Percentiles rank a stretch among this genome's conserved stretches.
Conservation (phyloP, 1,140 invertebrate genomes). For the Lanistes nyassanus region DNA sequence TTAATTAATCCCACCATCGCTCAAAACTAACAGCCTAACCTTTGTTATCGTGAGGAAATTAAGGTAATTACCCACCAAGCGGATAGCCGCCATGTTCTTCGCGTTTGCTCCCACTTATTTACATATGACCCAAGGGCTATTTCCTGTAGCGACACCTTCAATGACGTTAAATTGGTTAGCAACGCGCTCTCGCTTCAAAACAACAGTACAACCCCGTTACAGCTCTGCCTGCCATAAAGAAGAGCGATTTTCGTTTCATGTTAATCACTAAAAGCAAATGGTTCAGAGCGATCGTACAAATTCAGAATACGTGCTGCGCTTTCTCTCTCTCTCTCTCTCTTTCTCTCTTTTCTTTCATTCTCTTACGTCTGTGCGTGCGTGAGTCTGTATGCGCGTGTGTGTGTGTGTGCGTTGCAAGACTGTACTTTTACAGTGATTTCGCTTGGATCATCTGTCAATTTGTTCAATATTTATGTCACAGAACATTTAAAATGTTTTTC, state of each 20-base stretch:
- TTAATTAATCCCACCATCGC: background rate
- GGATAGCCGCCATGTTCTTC: conserved; percentile 6
- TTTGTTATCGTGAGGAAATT: background rate
- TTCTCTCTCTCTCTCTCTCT: background rate
- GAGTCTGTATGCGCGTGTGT: conserved; percentile 21
- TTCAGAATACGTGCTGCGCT: background rate
- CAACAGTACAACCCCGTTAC: background rate
- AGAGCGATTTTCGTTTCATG: background rate
- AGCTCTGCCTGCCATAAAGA: background rate
- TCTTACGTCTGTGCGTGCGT: background rate
- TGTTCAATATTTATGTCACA: background rate
- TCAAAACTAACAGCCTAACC: background rate
- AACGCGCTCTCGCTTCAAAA: background rate
- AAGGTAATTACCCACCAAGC: background rate
- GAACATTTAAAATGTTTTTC: background rate
- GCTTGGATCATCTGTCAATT: background rate
- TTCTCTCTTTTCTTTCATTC: background rate
- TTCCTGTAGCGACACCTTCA: conserved; percentile 13
- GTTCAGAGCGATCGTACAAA: background rate
- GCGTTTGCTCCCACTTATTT: conserved; percentile 8
- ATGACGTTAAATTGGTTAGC: conserved; percentile 6
- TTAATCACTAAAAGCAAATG: background rate
- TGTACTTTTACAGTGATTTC: background rate
- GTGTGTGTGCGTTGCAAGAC: conserved; percentile 12
- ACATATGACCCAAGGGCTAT: conserved; percentile 12